phyloP scores from a whole-genome alignment of 2,113 vertebrate species.

The human region DNA sequence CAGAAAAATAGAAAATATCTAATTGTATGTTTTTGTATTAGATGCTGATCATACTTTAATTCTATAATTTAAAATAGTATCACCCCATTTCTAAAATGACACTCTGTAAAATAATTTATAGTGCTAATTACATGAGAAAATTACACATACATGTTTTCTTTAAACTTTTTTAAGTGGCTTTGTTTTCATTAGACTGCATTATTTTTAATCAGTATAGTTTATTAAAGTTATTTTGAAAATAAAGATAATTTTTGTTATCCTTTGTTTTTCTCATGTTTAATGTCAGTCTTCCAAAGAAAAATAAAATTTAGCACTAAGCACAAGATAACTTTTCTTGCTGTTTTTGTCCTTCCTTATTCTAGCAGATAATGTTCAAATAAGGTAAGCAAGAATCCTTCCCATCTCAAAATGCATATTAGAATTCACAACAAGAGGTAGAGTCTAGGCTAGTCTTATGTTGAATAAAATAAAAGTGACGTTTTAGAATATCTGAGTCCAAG shows the following conservation, averaged over 20 bases:
- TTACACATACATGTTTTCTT: neutral
- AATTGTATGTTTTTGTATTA: neutral
- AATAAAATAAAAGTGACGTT: neutral
- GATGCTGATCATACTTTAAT: neutral
- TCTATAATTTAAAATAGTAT: neutral
- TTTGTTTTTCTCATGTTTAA: neutral
- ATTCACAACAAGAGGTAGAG: neutral
- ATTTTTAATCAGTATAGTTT: constrained; percentile 39
- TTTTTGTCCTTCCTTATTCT: neutral
- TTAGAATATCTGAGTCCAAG: neutral
- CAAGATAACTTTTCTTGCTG: neutral
- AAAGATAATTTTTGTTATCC: neutral
- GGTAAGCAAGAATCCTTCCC: neutral
- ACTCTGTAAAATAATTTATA: neutral
- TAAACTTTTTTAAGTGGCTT: neutral
- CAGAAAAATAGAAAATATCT: neutral
- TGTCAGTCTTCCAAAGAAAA: neutral
- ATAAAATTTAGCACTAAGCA: neutral
- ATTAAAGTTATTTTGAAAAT: neutral
- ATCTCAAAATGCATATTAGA: neutral
- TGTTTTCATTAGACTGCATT: neutral
- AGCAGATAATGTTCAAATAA: neutral
- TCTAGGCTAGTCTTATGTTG: neutral
- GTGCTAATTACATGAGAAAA: too few relatives aligned
- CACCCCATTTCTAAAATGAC: neutral